A percentile compares a stretch with the other conserved stretches of the same genome.
Evolutionary conservation across 2,888 invertebrate species (phyloP).

Genomic region (Syrista parreyssii): DNA sequence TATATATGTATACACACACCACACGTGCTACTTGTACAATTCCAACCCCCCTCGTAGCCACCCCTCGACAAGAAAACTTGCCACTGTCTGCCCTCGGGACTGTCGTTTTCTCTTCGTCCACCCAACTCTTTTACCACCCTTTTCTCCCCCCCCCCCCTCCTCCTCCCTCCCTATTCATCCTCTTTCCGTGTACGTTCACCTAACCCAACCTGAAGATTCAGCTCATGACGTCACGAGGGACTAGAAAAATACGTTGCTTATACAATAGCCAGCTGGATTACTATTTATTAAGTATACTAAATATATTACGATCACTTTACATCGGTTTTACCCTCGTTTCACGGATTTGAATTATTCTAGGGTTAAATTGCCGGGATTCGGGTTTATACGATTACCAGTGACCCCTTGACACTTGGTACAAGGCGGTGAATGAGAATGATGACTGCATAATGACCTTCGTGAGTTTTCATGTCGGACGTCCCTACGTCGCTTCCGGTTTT

Average conservation of each 20-base stretch:
- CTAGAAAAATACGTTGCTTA: neutral
- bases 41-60: neutral
- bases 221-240: neutral
- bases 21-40: neutral
- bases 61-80: neutral
- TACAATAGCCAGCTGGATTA: neutral
- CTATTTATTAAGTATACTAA: neutral
- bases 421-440: neutral
- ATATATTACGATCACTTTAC: neutral
- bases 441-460: neutral
- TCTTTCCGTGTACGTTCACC: neutral
- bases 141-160: too few species aligned
- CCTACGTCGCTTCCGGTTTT: neutral
- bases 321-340: neutral
- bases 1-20: too few species aligned
- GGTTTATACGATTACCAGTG: neutral
- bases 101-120: neutral
- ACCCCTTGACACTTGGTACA: neutral
- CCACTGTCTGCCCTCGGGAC: neutral
- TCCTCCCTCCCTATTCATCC: too few species aligned
- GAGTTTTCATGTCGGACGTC: neutral
- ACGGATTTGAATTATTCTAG: neutral
- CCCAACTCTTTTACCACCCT: neutral
- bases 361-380: neutral
- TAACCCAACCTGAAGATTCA: neutral